Base-by-base conservation (phyloP, 2,113 vertebrate species). In the Ifrita kowaldi region DNA sequence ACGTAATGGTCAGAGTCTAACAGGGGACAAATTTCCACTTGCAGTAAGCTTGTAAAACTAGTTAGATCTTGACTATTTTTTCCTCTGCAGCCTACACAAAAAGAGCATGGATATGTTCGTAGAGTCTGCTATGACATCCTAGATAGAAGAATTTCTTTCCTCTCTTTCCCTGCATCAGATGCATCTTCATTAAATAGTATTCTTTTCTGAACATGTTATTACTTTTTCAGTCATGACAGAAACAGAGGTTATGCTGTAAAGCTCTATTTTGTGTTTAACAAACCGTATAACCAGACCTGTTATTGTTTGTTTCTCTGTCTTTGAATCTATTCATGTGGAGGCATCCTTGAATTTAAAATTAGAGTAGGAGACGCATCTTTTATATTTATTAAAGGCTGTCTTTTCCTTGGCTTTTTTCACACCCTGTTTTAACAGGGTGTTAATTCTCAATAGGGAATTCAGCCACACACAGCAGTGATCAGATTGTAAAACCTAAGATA, bases 201-300 rank as follows among this genome's bases (percentile, higher is more conserved):
- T 86, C 62, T 92, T 91, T 96, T 86, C 78, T 95, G 94, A 96
- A 82, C 14, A 65, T 93, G 69, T 53, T 92, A 95, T 84, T 95
- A 92, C 35, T 93, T 91, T 94, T 69, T 49, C 50, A 89, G 59
- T 89, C 42, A 84, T 65, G 91, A 80, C 60, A 97, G 93, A 96
- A 97, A 88, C 39, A 91, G 80, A 80, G 64, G 28, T 75, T 91
- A 18, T 64, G 53, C 50, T 86, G 60, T 92, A 91, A 74, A 95
- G 77, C 76, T 82, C 71, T 87, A 84, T 78, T 92, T 94, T 90
- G 47, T 81, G 41, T 96, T 97, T 95, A 95, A 89, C 83, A 95
- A 93, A 92, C 89, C 55, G 0, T 92, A 74, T 90, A 96, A 96
- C 75, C 57, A 97, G 79, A 94, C 53, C 57, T 88, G 84, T 90